Evolutionary conservation across 2,797 vertebrate species (phyloP).

Genomic region (Mormyrus hasselquistii): DNA sequence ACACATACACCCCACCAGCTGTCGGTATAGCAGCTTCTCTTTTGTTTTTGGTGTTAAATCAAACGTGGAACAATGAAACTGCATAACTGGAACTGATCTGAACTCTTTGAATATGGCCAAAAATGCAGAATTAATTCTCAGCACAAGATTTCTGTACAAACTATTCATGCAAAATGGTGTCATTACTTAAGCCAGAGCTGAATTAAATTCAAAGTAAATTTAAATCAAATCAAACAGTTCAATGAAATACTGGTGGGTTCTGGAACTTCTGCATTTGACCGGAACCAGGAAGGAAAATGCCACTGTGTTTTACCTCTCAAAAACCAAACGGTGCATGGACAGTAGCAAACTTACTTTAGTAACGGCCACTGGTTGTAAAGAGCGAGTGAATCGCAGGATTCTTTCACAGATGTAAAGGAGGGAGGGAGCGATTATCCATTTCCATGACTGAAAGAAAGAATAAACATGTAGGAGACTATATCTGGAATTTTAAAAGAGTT

Average conservation of each 20-base stretch:
- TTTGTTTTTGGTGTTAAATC: not conserved
- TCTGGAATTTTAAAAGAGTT: not conserved
- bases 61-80: not conserved
- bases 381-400: slow-evolving; percentile 62
- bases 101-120: not conserved
- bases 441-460: slow-evolving; percentile 61
- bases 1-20: not conserved
- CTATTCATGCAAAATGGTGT: not conserved
- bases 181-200: not conserved
- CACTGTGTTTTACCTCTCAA: not conserved
- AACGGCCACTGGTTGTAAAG: slow-evolving; percentile 60
- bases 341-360: slow-evolving; percentile 57
- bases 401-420: slow-evolving; percentile 60
- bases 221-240: not conserved
- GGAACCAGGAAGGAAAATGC: not conserved
- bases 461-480: not conserved
- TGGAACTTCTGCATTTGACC: not conserved
- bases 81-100: not conserved
- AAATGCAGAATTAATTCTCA: not conserved
- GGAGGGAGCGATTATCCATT: slow-evolving; percentile 64
- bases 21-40: not conserved
- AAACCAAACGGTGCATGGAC: too few relatives aligned
- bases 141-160: not conserved
- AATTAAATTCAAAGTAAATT: not conserved
- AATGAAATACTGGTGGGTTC: not conserved